phyloP scores from a whole-genome alignment of 2,888 invertebrate species.

The Melieria picta region DNA sequence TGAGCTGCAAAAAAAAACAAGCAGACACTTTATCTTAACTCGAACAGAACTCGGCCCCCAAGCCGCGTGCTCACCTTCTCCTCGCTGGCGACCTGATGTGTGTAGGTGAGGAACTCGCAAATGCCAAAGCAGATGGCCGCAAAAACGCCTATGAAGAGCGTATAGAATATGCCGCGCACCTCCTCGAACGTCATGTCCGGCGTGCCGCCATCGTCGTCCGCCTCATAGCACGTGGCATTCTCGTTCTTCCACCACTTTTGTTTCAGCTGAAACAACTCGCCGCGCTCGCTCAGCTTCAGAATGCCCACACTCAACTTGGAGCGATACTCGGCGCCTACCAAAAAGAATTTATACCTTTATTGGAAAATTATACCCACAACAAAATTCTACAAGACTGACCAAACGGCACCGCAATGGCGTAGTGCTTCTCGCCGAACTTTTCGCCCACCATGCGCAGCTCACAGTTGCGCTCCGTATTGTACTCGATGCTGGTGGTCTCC shows the following conservation, averaged over 20 bases:
- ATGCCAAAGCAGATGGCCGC: constrained; percentile 80
- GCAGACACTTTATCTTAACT: neutral
- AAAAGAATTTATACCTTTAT: neutral
- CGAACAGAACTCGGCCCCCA: neutral
- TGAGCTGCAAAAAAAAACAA: constrained; percentile 40
- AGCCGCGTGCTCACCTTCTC: constrained; percentile 71
- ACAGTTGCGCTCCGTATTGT: constrained; percentile 83
- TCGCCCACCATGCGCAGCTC: constrained; percentile 82
- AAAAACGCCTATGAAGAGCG: constrained; percentile 78
- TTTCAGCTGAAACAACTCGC: constrained; percentile 81
- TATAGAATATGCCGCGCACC: constrained; percentile 90
- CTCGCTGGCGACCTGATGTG: constrained; percentile 78
- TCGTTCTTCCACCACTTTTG: constrained; percentile 90
- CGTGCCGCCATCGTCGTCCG: constrained; percentile 46
- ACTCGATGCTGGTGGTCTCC: constrained; percentile 96
- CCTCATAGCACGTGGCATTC: constrained; percentile 60
- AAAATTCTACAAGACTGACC: constrained; percentile 70
- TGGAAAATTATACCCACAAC: neutral
- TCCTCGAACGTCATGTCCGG: constrained; percentile 67
- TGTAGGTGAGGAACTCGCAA: constrained; percentile 85
- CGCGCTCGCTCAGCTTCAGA: constrained; percentile 89
- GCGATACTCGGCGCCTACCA: constrained; percentile 71
- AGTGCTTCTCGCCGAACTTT: constrained; percentile 89
- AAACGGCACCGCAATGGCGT: constrained; percentile 91
- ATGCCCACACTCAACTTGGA: constrained; percentile 88